phyloP scores from a whole-genome alignment of 2,797 vertebrate genomes.

The Urosaurus nigricauda region DNA sequence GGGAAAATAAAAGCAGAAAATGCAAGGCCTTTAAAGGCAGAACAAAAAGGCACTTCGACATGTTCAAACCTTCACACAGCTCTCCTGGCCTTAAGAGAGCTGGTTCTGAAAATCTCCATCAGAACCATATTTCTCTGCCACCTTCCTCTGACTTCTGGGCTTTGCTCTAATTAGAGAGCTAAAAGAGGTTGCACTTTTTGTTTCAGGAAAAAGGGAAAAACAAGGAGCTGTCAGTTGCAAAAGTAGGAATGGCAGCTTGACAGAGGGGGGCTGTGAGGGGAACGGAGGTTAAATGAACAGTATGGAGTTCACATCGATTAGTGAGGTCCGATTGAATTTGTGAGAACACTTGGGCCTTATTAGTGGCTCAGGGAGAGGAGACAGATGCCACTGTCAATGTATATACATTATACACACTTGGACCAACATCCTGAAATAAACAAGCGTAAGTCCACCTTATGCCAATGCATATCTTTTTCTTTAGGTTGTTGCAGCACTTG shows the following conservation, averaged over 20 bases:
- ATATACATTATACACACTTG: no score
- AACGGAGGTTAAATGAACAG: not conserved
- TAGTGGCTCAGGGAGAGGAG: not conserved
- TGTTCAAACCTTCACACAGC: not conserved
- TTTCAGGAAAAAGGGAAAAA: not conserved
- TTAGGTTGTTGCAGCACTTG: no score
- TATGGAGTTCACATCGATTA: not conserved
- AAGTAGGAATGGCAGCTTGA: no score
- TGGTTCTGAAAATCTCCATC: not conserved
- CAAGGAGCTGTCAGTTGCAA: not conserved
- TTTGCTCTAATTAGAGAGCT: not conserved
- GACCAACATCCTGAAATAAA: no score
- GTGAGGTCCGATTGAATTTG: not conserved
- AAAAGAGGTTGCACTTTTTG: not conserved
- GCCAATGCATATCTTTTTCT: no score
- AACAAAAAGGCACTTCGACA: not conserved
- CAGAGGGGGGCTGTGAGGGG: not conserved
- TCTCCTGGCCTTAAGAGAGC: not conserved
- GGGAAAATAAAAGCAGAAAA: not conserved
- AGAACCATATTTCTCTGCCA: not conserved
- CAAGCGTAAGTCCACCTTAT: no score
- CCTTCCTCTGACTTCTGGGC: not conserved
- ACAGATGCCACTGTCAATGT: not conserved
- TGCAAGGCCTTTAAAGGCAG: not conserved
- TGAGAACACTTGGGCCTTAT: not conserved